Evolutionary conservation across 2,888 invertebrate species (phyloP).

Genomic region (Eupithecia vulgata): DNA sequence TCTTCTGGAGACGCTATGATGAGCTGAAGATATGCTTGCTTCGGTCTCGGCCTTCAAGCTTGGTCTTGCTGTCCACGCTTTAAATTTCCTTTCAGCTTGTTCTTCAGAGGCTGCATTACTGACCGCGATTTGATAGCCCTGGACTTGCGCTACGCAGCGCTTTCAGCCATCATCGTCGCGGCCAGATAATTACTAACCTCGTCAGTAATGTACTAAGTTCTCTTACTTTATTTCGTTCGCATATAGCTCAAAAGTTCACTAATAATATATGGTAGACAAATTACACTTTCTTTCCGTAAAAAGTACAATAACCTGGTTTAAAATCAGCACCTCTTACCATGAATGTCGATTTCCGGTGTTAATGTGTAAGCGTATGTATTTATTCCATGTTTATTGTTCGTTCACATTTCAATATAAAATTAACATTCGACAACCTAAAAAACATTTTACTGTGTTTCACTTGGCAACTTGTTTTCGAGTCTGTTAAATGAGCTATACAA

Average conservation of each 20-base stretch:
- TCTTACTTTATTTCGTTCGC: background rate
- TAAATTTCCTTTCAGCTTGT: too few relatives aligned
- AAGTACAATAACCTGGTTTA: slow-evolving; percentile 33
- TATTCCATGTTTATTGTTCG: slow-evolving; percentile 24
- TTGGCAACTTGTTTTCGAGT: slow-evolving; percentile 15
- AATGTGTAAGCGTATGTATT: slow-evolving; percentile 22
- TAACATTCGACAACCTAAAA: background rate
- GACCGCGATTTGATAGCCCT: too few relatives aligned
- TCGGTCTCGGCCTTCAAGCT: too few relatives aligned
- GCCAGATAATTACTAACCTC: too few relatives aligned
- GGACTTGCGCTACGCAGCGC: too few relatives aligned
- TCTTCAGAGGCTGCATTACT: too few relatives aligned
- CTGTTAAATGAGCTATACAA: slow-evolving; percentile 10
- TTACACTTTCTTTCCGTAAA: slow-evolving; percentile 2
- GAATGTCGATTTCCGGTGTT: slow-evolving; percentile 24
- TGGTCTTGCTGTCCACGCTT: too few relatives aligned
- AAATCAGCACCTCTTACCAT: slow-evolving; percentile 25
- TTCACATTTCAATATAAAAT: slow-evolving; percentile 13
- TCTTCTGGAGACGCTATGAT: too few relatives aligned
- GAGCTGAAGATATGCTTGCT: too few relatives aligned
- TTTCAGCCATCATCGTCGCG: too few relatives aligned
- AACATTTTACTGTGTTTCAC: slow-evolving; percentile 11
- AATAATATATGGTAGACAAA: background rate
- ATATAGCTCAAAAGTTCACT: background rate
- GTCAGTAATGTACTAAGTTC: background rate